phyloP scores from a whole-genome alignment of 2,797 vertebrate species.

The Tachyglossus aculeatus region DNA sequence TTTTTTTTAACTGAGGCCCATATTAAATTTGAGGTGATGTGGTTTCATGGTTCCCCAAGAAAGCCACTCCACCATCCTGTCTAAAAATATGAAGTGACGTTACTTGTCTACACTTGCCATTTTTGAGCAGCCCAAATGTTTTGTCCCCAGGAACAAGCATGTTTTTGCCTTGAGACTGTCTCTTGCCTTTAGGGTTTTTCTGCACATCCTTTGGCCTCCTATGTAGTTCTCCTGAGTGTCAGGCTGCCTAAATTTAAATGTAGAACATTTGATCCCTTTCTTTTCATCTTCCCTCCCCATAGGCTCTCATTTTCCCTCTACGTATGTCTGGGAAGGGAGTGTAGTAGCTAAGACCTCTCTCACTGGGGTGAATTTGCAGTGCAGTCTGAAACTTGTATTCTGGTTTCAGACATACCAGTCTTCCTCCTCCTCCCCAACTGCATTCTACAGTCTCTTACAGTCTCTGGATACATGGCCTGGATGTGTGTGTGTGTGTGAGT shows the following conservation, averaged over 20 bases:
- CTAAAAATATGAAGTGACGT: not conserved
- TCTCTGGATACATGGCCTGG: too few species aligned
- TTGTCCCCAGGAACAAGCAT: too few species aligned
- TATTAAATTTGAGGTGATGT: not conserved
- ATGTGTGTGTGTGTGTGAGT: too few species aligned
- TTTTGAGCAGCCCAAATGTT: too few species aligned
- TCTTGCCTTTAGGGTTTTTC: not conserved
- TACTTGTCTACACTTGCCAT: too few species aligned
- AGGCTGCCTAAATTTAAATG: constrained; percentile 30
- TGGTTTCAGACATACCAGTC: not conserved
- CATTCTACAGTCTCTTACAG: too few species aligned
- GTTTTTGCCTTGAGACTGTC: constrained; percentile 1
- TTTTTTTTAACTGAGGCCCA: constrained; percentile 1
- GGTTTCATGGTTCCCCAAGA: constrained; percentile 9
- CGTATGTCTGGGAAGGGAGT: constrained; percentile 28
- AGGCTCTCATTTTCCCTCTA: constrained; percentile 15
- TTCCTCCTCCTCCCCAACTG: too few species aligned
- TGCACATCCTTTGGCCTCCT: not conserved
- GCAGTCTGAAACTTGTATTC: not conserved
- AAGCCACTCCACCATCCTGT: not conserved
- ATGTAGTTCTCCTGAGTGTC: not conserved
- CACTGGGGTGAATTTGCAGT: not conserved
- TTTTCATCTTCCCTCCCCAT: constrained; percentile 12
- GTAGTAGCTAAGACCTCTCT: not conserved
- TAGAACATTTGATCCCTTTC: constrained; percentile 31